Evolutionary conservation across 2,113 vertebrate species (phyloP), one percentile per base, ranked within the genome.

Genomic region (Lagenorhynchus albirostris): DNA sequence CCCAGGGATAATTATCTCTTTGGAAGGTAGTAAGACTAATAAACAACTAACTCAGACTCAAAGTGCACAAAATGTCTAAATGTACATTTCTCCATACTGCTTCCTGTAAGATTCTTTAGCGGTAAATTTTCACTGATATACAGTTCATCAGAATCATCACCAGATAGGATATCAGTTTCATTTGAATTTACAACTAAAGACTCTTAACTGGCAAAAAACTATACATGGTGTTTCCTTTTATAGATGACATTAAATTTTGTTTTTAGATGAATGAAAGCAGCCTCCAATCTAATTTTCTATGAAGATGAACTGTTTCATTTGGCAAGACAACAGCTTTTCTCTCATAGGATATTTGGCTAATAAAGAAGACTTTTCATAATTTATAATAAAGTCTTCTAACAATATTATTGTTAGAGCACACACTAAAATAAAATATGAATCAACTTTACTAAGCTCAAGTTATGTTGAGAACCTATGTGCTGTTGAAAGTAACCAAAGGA

Each of bases 121-220:
- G 6, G 33, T 70, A 88, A 76, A 44, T 67, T 90, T 85, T 92
- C 79, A 94, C 70, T 60, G 11, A 68, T 41, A 74, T 58, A 50
- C 3, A 65, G 29, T 71, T 91, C 60, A 94, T 38, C 36, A 67
- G 26, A 36, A 26, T 88, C 31, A 71, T 84, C 38, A 86, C n/a
- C 36, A 87, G 3, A 80, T 6, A 82, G 18, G 20, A 8, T 36
- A 84, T 38, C 10, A 80, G 44, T 94, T 95, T 89, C 65, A 94
- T 74, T 44, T 91, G 55, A 62, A 53, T 95, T 81, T 80, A 31
- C 60, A 94, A 96, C 21, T 70, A 65, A 73, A 91, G 79, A 84
- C 2, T 77, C 68, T 85, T 58, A 77, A 73, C 7, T 65, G 25
- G 91, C 38, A 95, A 88, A 74, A 60, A 88, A 65, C 12, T 63